Base-by-base conservation (phyloP, 2,888 invertebrate species). In the Agelastica alni region DNA sequence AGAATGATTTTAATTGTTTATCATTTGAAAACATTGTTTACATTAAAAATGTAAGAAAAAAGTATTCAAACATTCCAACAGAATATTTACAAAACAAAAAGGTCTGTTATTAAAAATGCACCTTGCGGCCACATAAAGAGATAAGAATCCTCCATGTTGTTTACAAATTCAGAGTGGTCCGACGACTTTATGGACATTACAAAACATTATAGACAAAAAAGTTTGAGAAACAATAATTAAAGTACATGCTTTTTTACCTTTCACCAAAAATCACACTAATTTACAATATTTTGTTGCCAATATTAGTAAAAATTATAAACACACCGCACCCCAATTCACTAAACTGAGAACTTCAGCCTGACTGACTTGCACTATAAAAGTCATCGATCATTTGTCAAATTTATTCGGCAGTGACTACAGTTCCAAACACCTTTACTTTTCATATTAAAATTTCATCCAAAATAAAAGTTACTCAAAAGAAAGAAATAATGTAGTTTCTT, bases 101-200 rank as follows among this genome's bases (percentile, higher is more conserved):
- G 18, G 17, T 17, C 26, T 42, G 44, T 46, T 54, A 32, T 39
- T 32, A 52, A 49, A 42, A 56, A 56, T 63, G 60, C 67, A 67
- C 69, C 68, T 30, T 17, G 31, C 65, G 37, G 20, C 37, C n/a
- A 69, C 65, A 73, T 71, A 72, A 72, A 72, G 70, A 70, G 63
- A 65, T 62, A 64, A 59, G 62, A 63, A 58, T 66, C 72, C 66
- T 69, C 74, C 75, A 75, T 75, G 72, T 75, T 74, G 74, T 71
- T 63, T 59, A 57, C 61, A 62, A 56, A 51, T 46, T 41, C 34
- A 41, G 41, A 34, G 28, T 59, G 63, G 70, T 71, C 70, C 70
- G 70, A 66, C 69, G 67, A 73, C 70, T 61, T 56, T 47, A 28
- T 16, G 10, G n/a, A 28, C 34, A 14, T 12, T 4, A 37, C 6